phyloP scores from a whole-genome alignment of 2,113 vertebrate species.

The Taurulus bubalis region DNA sequence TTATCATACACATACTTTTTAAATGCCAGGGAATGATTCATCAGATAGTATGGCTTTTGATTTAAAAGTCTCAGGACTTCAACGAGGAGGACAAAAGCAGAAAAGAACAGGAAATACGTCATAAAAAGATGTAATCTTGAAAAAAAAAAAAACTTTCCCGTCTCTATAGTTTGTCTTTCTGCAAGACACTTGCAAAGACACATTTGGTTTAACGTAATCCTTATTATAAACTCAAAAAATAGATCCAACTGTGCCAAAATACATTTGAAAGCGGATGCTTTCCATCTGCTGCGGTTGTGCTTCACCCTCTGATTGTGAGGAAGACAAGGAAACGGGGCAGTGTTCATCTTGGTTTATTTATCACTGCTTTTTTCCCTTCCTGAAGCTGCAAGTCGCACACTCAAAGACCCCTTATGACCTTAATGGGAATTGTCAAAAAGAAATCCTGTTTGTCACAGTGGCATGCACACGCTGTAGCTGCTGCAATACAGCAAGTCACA shows the following conservation, averaged over 20 bases:
- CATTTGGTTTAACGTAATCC: background rate
- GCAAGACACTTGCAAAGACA: background rate
- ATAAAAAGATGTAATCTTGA: background rate
- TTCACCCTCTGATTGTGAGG: constrained; percentile 44
- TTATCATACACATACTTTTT: constrained; percentile 40
- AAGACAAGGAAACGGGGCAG: constrained; percentile 39
- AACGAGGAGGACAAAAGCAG: constrained; percentile 15
- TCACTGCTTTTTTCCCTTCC: constrained; percentile 39
- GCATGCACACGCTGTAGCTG: constrained; percentile 7
- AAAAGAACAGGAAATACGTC: constrained; percentile 13
- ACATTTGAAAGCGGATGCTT: background rate
- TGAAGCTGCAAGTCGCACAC: constrained; percentile 30
- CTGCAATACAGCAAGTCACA: constrained; percentile 3
- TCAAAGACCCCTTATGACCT: constrained; percentile 22
- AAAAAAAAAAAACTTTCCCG: background rate
- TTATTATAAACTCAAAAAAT: background rate
- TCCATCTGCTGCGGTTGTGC: background rate
- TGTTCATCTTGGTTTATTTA: constrained; percentile 59
- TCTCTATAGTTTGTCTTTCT: background rate
- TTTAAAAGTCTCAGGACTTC: constrained; percentile 35
- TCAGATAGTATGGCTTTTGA: constrained; percentile 13
- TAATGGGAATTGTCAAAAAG: constrained; percentile 25
- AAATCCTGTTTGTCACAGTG: background rate
- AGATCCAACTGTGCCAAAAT: background rate
- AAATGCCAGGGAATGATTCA: constrained; percentile 58